These are phyloP conservation scores for Cepphus grylle DNA, from an alignment of 2,113 vertebrate genomes.

Conservation along the genomic window DNA sequence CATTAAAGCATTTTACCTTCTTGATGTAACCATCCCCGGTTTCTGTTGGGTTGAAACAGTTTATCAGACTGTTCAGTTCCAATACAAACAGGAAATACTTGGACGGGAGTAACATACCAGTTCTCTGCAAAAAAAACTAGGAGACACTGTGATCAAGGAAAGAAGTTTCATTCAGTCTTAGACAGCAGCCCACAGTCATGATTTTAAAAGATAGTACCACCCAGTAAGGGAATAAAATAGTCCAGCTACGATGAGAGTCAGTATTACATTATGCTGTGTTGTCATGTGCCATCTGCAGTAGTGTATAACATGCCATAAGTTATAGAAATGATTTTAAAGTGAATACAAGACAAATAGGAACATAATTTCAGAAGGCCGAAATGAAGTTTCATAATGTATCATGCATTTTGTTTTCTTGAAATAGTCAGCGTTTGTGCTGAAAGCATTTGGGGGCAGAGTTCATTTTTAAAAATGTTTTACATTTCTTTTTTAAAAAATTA, in stretches of 20 bases:
- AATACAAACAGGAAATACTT: slow-evolving; percentile 52
- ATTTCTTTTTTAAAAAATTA: not conserved
- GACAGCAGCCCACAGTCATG: not conserved
- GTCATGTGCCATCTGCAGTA: not conserved
- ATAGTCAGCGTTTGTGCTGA: not conserved
- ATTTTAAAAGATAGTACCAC: not conserved
- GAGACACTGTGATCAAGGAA: not conserved
- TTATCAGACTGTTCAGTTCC: slow-evolving; percentile 14
- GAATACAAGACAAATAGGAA: not conserved
- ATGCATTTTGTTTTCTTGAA: not conserved
- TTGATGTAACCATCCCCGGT: not conserved
- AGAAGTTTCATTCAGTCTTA: not conserved
- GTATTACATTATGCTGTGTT: not conserved
- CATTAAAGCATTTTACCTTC: not conserved
- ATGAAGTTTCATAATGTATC: not conserved
- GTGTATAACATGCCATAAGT: not conserved
- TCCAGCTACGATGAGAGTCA: not conserved
- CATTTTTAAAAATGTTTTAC: not conserved
- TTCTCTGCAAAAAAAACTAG: not conserved
- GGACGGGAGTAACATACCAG: not conserved
- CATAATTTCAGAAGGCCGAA: not conserved
- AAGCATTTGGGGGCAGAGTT: not conserved
- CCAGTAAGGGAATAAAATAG: not conserved
- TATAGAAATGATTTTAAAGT: not conserved
- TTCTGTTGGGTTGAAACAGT: not conserved